Percentiles rank a stretch among this genome's conserved stretches.
Conservation (phyloP, 2,888 invertebrate genomes). For the Ypsolopha scabrella region DNA sequence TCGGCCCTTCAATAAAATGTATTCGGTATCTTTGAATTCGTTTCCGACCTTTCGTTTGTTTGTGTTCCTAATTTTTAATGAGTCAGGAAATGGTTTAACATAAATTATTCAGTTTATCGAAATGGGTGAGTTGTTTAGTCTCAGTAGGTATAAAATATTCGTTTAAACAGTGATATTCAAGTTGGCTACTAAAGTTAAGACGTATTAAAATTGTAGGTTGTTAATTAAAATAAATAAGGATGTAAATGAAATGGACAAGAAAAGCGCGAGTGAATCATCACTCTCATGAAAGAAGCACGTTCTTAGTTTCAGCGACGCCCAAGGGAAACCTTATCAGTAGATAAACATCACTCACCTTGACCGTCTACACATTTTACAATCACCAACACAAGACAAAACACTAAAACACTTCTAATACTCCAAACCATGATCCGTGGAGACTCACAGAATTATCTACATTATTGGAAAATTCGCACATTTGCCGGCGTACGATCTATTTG, state of each 20-base stretch:
- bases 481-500: constrained; percentile 12
- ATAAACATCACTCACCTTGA: constrained; percentile 41
- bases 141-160: no score
- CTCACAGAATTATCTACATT: background rate
- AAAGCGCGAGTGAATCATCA: no score
- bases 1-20: no score
- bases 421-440: background rate
- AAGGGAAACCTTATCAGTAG: constrained; percentile 8
- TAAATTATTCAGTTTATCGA: background rate
- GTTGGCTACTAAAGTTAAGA: no score
- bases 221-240: no score
- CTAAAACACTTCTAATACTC: constrained; percentile 16
- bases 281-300: background rate
- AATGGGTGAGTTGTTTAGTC: no score
- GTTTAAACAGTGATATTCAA: no score
- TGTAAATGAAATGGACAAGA: no score
- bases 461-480: constrained; percentile 35
- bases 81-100: no score
- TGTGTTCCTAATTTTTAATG: no score
- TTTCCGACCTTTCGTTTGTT: no score
- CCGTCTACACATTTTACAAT: constrained; percentile 32
- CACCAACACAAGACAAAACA: constrained; percentile 31
- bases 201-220: no score
- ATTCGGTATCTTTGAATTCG: background rate
- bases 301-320: background rate